Base-by-base conservation (phyloP, 2,797 vertebrate genomes). In the Gymnoscopelus braueri region DNA sequence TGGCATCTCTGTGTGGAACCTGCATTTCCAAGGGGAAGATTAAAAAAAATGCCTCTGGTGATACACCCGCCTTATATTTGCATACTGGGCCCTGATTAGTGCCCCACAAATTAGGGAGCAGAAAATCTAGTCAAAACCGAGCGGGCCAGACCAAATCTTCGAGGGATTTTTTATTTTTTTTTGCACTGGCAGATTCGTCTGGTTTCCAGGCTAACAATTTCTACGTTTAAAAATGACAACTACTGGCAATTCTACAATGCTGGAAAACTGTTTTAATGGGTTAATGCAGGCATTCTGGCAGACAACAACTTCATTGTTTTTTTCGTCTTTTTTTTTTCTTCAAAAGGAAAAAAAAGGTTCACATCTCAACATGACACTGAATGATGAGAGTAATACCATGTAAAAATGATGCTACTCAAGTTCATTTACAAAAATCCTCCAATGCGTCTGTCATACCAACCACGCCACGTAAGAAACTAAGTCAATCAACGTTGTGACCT, bases 181-280 rank as follows among this genome's bases (percentile, higher is more conserved):
- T 19, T 19, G 19, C 19, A 19, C 19, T 19, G 19, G 19, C 19
- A 19, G 19, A 19, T 19, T 19, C 19, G 19, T 19, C 19, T 19
- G 1, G 19, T 19, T 19, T 19, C 19, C 19, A 19, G 19, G 19
- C 19, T 19, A 1, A 19, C 19, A 19, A 19, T 19, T 19, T 19
- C 19, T 19, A 19, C 39, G 39, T 44, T 44, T 44, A 44, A 44
- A 26, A 48, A 60, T 10, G 11, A 52, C 8, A 6, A 54, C 51
- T 55, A 62, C 9, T 48, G 69, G 55, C 69, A 67, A 65, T 52
- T 67, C 72, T 64, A 75, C 75, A 84, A 76, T 91, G 91, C 90
- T 93, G 91, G 87, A 93, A 93, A 92, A 91, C 49, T 74, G 88
- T 87, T 94, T 94, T 94, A 94, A 93, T 94, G 91, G 91, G 89